Evolutionary conservation across 2,113 vertebrate genomes (phyloP), one percentile per base, ranked within the genome.

Genomic region (Stigmatopora argus): DNA sequence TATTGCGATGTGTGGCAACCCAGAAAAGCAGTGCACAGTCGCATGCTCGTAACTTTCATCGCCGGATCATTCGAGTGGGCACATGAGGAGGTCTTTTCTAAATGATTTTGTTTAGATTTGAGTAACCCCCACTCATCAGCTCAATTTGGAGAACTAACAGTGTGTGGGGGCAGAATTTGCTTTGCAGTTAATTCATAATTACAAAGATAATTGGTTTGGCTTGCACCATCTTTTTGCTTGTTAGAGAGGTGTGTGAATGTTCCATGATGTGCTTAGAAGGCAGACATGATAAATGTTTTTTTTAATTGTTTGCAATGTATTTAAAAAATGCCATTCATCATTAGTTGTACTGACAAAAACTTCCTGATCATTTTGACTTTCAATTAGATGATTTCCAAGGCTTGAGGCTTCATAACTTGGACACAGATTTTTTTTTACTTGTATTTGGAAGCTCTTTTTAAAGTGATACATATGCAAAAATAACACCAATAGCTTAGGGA

Each of bases 101-200:
- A 84, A 85, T 70, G 61, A 73, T 69, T 83, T 75, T 67, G 70
- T 83, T 79, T 84, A 74, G 72, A 92, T 94, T 94, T 93, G 90
- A 92, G 93, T 92, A 94, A 94, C 92, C 91, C 34, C 90, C 88
- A 91, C 92, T 92, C 93, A 95, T 94, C 92, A 92, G 91, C 90
- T 89, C 38, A 86, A 90, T 93, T 94, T 94, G 91, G 94, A 93
- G 93, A 94, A 91, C 91, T 92, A 91, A 89, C 92, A 90, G 93
- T 93, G 91, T 84, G 87, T 56, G 87, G 87, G 23, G 38, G 92
- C 92, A 93, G 91, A 95, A 94, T 94, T 92, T 93, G 92, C 92
- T 94, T 94, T 94, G 94, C 92, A 94, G 91, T 91, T 94, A 95
- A 95, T 92, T 96, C 93, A 94, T 97, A 95, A 96, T 96, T 97